Evolutionary conservation across 2,113 vertebrate species (phyloP), one percentile per base, ranked within the genome.

Genomic region (Spilogale gracilis): DNA sequence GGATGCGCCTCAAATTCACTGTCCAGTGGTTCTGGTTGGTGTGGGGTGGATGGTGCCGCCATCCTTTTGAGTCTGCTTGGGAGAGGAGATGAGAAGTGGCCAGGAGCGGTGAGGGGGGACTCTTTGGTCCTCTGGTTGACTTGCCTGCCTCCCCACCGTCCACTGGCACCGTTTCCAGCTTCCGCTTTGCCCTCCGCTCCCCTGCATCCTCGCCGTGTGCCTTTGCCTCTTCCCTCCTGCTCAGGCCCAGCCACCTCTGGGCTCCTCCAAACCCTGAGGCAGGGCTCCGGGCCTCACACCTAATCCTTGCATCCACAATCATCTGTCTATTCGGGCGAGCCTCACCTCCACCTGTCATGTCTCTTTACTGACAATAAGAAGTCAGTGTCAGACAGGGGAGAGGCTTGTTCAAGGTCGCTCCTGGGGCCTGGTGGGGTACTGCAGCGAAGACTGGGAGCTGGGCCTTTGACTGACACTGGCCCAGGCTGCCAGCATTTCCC

Each of bases 321-420:
- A 0, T 43, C 43, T 1, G 0, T 43, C n/a, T 1, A 0, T 32
- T 4, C 8, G 58, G 11, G 89, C 1, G 14, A 54, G 54, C 25
- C 61, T 67, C 38, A 12, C 13, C 32, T 38, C 54, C 8, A 9
- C 50, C 16, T 8, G 2, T 14, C 13, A 3, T 9, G 11, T 30
- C 27, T 10, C 32, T 52, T 83, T 9, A 4, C 0, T 8, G 27
- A n/a, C 18, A 1, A 3, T 0, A 2, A 52, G n/a, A 63, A 38
- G 23, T 48, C 18, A 11, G 61, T 43, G 45, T 56, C 48, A 6
- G 38, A 32, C 5, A 38, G 25, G 60, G 63, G 48, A 3, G 3
- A 23, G 73, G 14, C 52, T 13, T 76, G 74, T n/a, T 32, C 58
- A 50, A 63, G 48, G 86, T 86, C 56, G 61, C n/a, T 3, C 56